A percentile compares a stretch with the other conserved stretches of the same genome.
These are phyloP conservation scores for Eutolmus rufibarbis DNA, from an alignment of 2,888 invertebrate species.

Conservation along the genomic window DNA sequence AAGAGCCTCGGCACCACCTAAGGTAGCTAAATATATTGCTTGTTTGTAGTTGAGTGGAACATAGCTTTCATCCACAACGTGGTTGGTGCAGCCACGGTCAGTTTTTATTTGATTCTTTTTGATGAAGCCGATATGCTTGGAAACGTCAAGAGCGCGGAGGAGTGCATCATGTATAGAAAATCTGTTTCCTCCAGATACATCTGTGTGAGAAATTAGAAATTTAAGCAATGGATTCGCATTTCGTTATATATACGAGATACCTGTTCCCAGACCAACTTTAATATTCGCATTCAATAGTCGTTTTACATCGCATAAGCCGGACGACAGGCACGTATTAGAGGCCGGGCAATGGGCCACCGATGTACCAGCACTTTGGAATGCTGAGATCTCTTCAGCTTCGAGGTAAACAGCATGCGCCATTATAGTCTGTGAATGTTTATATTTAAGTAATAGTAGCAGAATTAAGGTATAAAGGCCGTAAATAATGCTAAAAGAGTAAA, in stretches of 20 bases:
- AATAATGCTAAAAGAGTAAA: not conserved
- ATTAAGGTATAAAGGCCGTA: not conserved
- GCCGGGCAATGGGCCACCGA: constrained; percentile 86
- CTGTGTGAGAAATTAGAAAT: constrained; percentile 61
- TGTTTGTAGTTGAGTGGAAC: constrained; percentile 74
- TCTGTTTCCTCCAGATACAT: constrained; percentile 83
- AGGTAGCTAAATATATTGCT: constrained; percentile 83
- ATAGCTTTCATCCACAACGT: constrained; percentile 50
- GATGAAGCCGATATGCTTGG: constrained; percentile 71
- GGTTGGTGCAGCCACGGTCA: not conserved
- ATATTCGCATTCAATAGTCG: constrained; percentile 70
- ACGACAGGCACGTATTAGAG: constrained; percentile 81
- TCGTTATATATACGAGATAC: constrained; percentile 61
- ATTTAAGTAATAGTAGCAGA: not conserved
- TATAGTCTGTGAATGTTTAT: constrained; percentile 64
- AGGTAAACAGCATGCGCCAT: constrained; percentile 87
- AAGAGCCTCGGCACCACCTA: constrained; percentile 86
- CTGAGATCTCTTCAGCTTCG: constrained; percentile 71
- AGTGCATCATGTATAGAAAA: constrained; percentile 79
- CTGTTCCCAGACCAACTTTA: constrained; percentile 85
- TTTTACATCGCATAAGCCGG: constrained; percentile 82
- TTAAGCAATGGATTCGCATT: not conserved
- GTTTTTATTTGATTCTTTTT: constrained; percentile 59
- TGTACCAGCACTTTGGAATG: constrained; percentile 69
- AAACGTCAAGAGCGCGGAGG: constrained; percentile 75